Evolutionary conservation across 2,888 invertebrate species (phyloP).

Genomic region (Mythimna loreyi): DNA sequence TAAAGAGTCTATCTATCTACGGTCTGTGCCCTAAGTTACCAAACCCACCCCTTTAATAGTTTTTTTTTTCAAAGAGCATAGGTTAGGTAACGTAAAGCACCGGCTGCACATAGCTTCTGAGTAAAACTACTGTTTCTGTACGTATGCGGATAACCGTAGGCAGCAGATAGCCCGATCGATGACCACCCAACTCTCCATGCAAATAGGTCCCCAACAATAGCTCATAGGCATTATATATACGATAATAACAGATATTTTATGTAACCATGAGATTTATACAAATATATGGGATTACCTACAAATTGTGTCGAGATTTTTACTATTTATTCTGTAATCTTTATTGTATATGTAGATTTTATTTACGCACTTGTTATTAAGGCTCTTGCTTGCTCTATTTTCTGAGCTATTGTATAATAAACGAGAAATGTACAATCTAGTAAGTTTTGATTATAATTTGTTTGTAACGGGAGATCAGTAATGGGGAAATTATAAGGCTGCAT

Average conservation of each 20-base stretch:
- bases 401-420: not conserved
- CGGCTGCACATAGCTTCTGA: no score
- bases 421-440: no score
- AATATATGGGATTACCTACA: conserved; percentile 44
- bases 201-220: conserved; percentile 60
- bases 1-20: no score
- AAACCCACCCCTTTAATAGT: no score
- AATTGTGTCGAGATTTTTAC: conserved; percentile 41
- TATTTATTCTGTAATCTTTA: conserved; percentile 31
- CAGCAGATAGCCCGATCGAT: conserved; percentile 54
- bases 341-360: conserved; percentile 19
- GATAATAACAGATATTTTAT: conserved; percentile 54
- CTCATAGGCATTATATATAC: conserved; percentile 55
- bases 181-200: conserved; percentile 54
- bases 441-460: no score
- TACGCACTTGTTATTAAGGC: not conserved
- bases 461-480: no score
- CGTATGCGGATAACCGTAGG: conserved; percentile 1
- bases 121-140: conserved; percentile 20
- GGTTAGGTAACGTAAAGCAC: no score
- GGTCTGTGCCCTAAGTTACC: no score
- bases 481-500: no score
- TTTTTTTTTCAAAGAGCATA: no score
- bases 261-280: conserved; percentile 41
- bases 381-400: not conserved